A percentile compares a stretch with the other conserved stretches of the same genome.
Conservation (phyloP, 2,888 invertebrate species). For the Drosophila formosana region DNA sequence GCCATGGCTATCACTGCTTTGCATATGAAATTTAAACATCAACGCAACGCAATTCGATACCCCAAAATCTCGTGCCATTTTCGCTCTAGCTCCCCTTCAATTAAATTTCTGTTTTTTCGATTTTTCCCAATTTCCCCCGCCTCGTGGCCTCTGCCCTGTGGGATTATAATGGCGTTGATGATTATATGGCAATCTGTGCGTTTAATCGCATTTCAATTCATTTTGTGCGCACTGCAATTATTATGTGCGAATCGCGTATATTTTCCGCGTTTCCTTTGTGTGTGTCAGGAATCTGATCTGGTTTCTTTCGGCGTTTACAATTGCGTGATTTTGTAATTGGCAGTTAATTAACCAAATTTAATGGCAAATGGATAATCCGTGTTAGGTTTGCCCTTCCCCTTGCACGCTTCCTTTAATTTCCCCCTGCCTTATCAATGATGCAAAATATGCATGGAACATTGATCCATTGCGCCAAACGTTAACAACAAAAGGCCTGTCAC, state of each 20-base stretch:
- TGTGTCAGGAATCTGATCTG: not conserved
- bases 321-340: constrained; percentile 14
- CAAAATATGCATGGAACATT: constrained; percentile 26
- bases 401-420: constrained; percentile 21
- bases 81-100: constrained; percentile 26
- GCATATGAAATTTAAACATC: constrained; percentile 48
- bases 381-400: constrained; percentile 4
- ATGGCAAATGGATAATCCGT: constrained; percentile 24
- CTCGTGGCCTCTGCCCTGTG: not conserved
- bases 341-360: constrained; percentile 19
- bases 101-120: constrained; percentile 30
- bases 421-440: constrained; percentile 27
- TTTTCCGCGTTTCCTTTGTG: constrained; percentile 14
- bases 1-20: constrained; percentile 16
- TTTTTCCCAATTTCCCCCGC: constrained; percentile 11
- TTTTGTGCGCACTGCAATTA: constrained; percentile 22
- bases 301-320: not conserved
- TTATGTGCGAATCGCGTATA: constrained; percentile 6
- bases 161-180: constrained; percentile 33
- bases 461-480: constrained; percentile 62
- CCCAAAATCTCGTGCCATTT: not conserved
- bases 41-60: constrained; percentile 24
- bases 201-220: constrained; percentile 51
- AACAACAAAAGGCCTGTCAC: constrained; percentile 57
- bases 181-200: constrained; percentile 49